These are phyloP conservation scores for Craseonycteris thonglongyai DNA, from an alignment of 2,113 vertebrate genomes.

Conservation along the genomic window DNA sequence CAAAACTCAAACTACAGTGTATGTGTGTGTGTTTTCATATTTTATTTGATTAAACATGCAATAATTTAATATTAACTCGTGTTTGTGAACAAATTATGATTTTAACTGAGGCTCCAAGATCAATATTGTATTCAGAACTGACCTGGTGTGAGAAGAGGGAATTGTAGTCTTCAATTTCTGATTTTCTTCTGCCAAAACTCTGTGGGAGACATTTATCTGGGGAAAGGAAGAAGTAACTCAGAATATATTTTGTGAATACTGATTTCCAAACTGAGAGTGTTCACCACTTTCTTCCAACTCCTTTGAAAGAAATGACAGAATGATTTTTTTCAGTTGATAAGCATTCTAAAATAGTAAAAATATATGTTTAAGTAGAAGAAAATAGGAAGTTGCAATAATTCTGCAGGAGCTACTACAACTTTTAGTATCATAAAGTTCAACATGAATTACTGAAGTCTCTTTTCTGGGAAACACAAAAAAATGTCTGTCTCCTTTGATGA, in stretches of 20 bases:
- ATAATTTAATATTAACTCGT: slow-evolving; percentile 34
- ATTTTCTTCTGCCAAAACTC: not conserved
- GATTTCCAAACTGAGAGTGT: not conserved
- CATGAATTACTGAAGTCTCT: not conserved
- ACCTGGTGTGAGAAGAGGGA: not conserved
- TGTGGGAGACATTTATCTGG: not conserved
- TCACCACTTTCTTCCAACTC: not conserved
- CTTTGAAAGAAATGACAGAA: not conserved
- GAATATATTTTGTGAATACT: not conserved
- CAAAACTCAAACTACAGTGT: not conserved
- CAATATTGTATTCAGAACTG: slow-evolving; percentile 10
- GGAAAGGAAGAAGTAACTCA: not conserved
- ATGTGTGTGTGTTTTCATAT: not conserved
- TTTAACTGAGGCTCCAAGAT: not conserved
- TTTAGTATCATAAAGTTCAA: not conserved
- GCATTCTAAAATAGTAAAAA: not conserved
- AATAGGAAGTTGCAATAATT: not conserved
- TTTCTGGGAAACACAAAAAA: not conserved
- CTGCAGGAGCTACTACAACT: not conserved
- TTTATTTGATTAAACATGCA: not conserved
- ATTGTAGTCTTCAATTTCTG: not conserved
- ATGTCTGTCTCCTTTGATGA: not conserved
- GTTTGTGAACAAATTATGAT: slow-evolving; percentile 46
- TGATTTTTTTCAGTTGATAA: not conserved
- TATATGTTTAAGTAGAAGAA: not conserved